Evolutionary conservation across 2,888 invertebrate genomes (phyloP), one percentile per base, ranked within the genome.

Genomic region (Brenthis hecate): DNA sequence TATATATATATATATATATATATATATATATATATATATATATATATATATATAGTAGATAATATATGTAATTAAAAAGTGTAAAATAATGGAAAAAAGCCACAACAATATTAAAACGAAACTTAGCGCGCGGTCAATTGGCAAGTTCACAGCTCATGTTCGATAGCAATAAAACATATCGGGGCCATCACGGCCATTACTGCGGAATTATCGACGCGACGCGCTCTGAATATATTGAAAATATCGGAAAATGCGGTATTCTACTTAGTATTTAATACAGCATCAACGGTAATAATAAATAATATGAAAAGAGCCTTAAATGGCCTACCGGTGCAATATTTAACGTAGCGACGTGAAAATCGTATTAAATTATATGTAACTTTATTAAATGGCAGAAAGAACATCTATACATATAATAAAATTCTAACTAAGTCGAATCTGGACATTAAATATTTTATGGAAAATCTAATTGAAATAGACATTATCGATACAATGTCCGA

Each of bases 141-240:
- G 47, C 69, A 68, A 70, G 70, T 71, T 73, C 73, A 66, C 71
- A 72, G 61, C 66, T 69, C 68, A 53, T 74, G 72, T 72, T 72
- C 73, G 70, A 75, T 75, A 76, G 73, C 75, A 76, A 77, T 79
- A 75, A 78, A 74, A 72, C 76, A 75, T 74, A 78, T 80, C 72
- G 73, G 67, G 50, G 68, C 76, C 76, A 78, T 82, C 77, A 79
- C 69, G 63, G 70, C 73, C 61, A 36, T 61, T 61, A 51, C 72
- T 58, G 74, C 72, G 75, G 76, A 76, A 77, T 74, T 73, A 71
- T 69, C 68, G 68, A 53, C 63, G 66, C 66, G 60, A 66, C 61
- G 63, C 61, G 36, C 16, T 53, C 61, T 50, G 65, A 69, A 72
- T 66, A 60, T 58, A 62, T 51, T 36, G 53, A 53, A 53, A 53